phyloP scores from a whole-genome alignment of 2,888 invertebrate genomes.

The Artemia sinica region DNA sequence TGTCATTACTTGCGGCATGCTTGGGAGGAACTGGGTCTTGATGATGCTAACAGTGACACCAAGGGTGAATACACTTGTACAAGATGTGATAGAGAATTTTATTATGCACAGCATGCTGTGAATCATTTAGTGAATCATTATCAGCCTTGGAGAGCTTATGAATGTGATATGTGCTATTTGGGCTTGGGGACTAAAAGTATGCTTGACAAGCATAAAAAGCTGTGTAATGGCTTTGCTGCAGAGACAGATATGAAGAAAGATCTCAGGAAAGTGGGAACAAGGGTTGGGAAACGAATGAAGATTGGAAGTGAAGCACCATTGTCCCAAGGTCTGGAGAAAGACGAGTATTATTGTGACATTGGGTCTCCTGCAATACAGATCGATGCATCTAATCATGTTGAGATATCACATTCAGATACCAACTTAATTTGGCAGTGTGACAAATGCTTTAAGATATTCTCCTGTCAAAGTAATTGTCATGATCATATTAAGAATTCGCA shows the following conservation, averaged over 20 bases:
- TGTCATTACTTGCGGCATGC: background rate
- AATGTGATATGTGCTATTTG: conserved; percentile 3
- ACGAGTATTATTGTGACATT: background rate
- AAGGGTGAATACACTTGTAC: background rate
- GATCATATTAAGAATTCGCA: background rate
- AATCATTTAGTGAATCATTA: background rate
- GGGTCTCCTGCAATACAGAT: background rate
- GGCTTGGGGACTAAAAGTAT: background rate
- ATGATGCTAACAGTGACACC: conserved; percentile 1
- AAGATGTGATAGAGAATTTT: background rate
- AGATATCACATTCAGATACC: too few relatives aligned
- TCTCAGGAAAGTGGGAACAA: background rate
- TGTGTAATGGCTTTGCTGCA: conserved; percentile 8
- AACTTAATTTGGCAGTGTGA: background rate
- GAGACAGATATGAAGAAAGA: background rate
- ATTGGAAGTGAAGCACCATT: background rate
- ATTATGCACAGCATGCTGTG: background rate
- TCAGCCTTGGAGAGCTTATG: background rate
- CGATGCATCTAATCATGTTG: too few relatives aligned
- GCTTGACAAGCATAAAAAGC: background rate
- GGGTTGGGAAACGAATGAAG: background rate
- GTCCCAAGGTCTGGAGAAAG: background rate
- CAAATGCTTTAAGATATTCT: background rate
- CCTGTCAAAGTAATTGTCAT: background rate
- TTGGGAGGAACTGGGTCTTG: conserved; percentile 6